Evolutionary conservation across 2,797 vertebrate genomes (phyloP).

Genomic region (Phalanger gymnotis): DNA sequence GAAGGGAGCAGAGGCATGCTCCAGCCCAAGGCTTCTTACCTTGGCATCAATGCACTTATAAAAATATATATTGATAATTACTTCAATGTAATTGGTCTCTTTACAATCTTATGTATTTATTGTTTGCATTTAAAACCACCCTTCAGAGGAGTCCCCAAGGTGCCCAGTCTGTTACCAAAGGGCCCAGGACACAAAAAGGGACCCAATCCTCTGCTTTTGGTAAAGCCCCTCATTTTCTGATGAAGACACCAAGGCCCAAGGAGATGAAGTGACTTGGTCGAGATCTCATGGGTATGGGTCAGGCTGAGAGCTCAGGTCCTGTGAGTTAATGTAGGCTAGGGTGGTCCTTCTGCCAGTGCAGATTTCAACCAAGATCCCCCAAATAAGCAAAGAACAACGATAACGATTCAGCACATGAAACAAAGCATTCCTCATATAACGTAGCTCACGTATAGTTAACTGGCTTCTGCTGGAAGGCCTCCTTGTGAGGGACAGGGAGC

Average conservation of each 20-base stretch:
- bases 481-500: not conserved
- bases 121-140: not conserved
- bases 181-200: not conserved
- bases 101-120: not conserved
- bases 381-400: not conserved
- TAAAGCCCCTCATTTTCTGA: not conserved
- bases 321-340: not conserved
- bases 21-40: too few species aligned
- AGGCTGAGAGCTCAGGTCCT: not conserved
- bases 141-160: not conserved
- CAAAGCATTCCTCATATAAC: not conserved
- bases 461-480: too few species aligned
- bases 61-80: too few species aligned
- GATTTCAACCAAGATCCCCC: not conserved
- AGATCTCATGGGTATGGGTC: not conserved
- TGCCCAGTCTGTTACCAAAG: not conserved
- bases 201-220: not conserved
- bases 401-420: too few species aligned
- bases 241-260: not conserved
- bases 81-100: too few species aligned
- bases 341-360: not conserved
- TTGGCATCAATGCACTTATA: too few species aligned
- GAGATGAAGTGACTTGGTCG: not conserved
- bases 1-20: too few species aligned
- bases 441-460: too few species aligned